These are phyloP conservation scores for human (Homo sapiens) DNA, from an alignment of 2,113 vertebrate genomes.

Conservation along the genomic window GRCh38 chr15:42204501-42205000, in stretches of 20 bases:
- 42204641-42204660: no score
- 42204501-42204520: no score
- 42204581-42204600: no score
- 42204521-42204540: no score
- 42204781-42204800: background rate
- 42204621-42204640: no score
- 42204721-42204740: background rate
- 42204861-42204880: background rate
- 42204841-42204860: conserved; percentile 47
- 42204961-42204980: background rate
- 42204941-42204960: background rate
- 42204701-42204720: background rate
- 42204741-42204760: conserved; percentile 8
- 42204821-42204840: background rate
- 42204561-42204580: no score
- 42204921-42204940: background rate
- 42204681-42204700: no score
- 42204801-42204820: background rate
- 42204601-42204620: no score
- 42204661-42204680: no score
- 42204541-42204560: no score
- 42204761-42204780: background rate
- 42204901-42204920: background rate
- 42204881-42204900: background rate
- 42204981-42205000: background rate